Evolutionary conservation across 2,888 invertebrate genomes (phyloP).

Genomic region (Cosmia trapezina): DNA sequence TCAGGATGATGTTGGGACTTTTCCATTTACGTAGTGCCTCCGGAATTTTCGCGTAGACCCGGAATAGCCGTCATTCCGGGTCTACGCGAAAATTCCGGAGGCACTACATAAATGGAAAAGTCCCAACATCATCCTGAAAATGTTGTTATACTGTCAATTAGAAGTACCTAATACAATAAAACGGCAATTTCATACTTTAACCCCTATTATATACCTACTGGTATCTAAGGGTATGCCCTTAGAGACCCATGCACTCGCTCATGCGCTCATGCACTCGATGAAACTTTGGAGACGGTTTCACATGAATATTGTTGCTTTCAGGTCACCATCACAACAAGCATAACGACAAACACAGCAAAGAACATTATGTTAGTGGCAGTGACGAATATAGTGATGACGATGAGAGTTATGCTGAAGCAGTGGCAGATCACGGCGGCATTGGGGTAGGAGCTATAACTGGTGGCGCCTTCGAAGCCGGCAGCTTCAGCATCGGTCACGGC

Average conservation of each 20-base stretch:
- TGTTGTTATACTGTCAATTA: too few species aligned
- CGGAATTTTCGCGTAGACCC: too few species aligned
- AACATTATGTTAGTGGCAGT: background rate
- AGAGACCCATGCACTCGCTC: too few species aligned
- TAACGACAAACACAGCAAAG: background rate
- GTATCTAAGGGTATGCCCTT: background rate
- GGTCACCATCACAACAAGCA: background rate
- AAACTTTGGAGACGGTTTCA: background rate
- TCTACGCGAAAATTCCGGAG: too few species aligned
- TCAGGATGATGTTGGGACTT: too few species aligned
- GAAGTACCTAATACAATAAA: too few species aligned
- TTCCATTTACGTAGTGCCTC: too few species aligned
- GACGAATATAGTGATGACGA: slow-evolving; percentile 5
- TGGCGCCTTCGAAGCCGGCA: background rate
- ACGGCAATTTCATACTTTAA: too few species aligned
- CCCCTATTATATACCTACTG: too few species aligned
- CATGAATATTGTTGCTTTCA: slow-evolving; percentile 5
- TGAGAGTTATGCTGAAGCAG: background rate
- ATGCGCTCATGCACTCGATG: background rate
- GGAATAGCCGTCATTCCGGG: too few species aligned
- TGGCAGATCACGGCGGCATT: background rate
- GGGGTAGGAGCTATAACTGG: background rate
- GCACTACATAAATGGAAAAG: too few species aligned
- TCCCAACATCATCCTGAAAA: too few species aligned
- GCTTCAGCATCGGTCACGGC: slow-evolving; percentile 15